These are phyloP conservation scores for Haemorhous mexicanus DNA, from an alignment of 2,113 vertebrate species.

Conservation along the genomic window DNA sequence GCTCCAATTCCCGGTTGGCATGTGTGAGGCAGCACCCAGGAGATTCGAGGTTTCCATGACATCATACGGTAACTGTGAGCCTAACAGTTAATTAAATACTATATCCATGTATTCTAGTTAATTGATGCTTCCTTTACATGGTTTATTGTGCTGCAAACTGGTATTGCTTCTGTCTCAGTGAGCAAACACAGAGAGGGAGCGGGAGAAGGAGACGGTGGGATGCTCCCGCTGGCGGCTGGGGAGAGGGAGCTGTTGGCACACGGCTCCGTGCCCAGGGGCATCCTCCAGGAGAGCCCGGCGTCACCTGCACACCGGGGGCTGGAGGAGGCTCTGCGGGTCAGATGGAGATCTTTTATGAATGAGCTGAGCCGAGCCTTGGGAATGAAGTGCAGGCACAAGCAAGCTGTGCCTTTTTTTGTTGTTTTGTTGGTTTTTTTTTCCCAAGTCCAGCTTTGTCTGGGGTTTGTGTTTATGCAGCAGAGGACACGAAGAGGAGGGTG, in stretches of 20 bases:
- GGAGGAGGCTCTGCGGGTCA: background rate
- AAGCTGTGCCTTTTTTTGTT: background rate
- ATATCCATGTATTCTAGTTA: constrained; percentile 85
- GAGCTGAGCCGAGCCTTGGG: background rate
- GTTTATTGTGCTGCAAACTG: constrained; percentile 92
- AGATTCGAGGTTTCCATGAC: constrained; percentile 66
- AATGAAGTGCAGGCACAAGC: background rate
- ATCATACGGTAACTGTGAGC: constrained; percentile 65
- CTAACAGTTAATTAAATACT: constrained; percentile 76
- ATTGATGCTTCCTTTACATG: constrained; percentile 91
- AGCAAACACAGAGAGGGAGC: constrained; percentile 88
- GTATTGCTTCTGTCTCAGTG: constrained; percentile 90
- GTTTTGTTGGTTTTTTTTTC: background rate
- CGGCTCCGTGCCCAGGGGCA: background rate
- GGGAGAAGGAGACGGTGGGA: constrained; percentile 76
- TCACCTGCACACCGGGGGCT: background rate
- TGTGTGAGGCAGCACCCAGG: constrained; percentile 18
- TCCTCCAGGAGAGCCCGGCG: background rate
- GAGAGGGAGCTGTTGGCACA: constrained; percentile 42
- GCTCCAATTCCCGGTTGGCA: constrained; percentile 21
- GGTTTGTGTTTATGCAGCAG: background rate
- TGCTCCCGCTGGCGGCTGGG: constrained; percentile 75
- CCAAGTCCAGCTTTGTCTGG: background rate
- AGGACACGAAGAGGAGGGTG: background rate
- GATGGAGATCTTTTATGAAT: constrained; percentile 28